Conservation (phyloP, 2,113 vertebrate species). For the Isichthys henryi region DNA sequence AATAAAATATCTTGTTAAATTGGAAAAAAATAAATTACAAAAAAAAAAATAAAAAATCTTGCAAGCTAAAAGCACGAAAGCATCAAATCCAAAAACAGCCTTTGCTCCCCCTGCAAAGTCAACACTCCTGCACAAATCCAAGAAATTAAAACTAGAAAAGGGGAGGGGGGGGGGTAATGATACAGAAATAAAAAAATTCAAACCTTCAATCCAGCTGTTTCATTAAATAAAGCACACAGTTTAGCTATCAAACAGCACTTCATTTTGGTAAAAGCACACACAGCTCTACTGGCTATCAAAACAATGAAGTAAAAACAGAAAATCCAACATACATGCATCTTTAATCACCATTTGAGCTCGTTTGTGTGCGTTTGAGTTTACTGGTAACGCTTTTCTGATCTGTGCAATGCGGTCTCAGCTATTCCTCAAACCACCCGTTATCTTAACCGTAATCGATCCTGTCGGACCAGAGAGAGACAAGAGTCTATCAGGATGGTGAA, state of each 20-base stretch:
- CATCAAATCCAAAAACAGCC: slow-evolving; percentile 62
- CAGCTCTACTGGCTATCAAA: slow-evolving; percentile 85
- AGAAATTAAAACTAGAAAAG: slow-evolving; percentile 48
- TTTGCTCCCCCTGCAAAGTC: slow-evolving; percentile 81
- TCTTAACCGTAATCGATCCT: slow-evolving; percentile 98
- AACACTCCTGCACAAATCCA: slow-evolving; percentile 76
- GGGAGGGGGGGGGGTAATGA: neutral
- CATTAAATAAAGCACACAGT: slow-evolving; percentile 93
- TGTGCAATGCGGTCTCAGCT: slow-evolving; percentile 90
- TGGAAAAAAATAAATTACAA: neutral
- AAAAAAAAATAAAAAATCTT: slow-evolving; percentile 34
- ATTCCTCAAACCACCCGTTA: slow-evolving; percentile 98
- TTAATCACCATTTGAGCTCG: slow-evolving; percentile 99
- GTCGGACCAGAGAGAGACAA: slow-evolving; percentile 98
- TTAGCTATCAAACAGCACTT: slow-evolving; percentile 98
- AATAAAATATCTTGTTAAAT: slow-evolving; percentile 49
- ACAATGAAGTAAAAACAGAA: slow-evolving; percentile 54
- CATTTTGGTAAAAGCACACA: slow-evolving; percentile 94
- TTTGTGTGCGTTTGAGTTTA: slow-evolving; percentile 93
- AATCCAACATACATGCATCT: slow-evolving; percentile 93
- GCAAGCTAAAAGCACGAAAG: slow-evolving; percentile 79
- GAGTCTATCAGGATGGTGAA: slow-evolving; percentile 60
- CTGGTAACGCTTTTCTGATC: slow-evolving; percentile 81
- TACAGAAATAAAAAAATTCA: slow-evolving; percentile 52
- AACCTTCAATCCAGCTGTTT: slow-evolving; percentile 71